Percentiles rank a stretch among this genome's conserved stretches.
phyloP scores from a whole-genome alignment of 2,113 vertebrate species.

The Sylvietta virens region DNA sequence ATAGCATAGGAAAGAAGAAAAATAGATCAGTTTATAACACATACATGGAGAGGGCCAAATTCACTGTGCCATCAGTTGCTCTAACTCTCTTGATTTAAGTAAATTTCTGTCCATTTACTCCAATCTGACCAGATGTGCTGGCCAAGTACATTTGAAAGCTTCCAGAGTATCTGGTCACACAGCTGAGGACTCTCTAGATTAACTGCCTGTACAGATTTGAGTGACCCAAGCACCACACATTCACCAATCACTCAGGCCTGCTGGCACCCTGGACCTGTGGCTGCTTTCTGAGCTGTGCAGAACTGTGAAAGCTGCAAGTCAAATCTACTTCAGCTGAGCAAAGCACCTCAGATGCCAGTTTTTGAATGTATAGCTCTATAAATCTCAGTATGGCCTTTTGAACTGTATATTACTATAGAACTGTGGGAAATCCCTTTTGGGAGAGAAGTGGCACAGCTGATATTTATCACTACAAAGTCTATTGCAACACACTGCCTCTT shows the following conservation, averaged over 20 bases:
- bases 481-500: constrained; percentile 56
- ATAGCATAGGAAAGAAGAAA: neutral
- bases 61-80: neutral
- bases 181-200: neutral
- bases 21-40: neutral
- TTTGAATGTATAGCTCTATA: constrained; percentile 21
- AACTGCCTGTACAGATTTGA: neutral
- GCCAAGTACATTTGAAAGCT: neutral
- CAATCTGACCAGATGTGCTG: neutral
- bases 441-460: constrained; percentile 41
- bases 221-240: neutral
- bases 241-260: neutral
- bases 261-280: neutral
- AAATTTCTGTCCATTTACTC: neutral
- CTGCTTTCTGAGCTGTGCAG: neutral
- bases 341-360: neutral
- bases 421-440: constrained; percentile 67
- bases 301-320: neutral
- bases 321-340: neutral
- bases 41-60: neutral
- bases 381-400: constrained; percentile 52
- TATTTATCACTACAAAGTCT: constrained; percentile 57
- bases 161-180: neutral
- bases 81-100: neutral
- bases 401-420: constrained; percentile 36